These are phyloP conservation scores for Hybognathus amarus DNA, from an alignment of 2,797 vertebrate species.

Conservation along the genomic window DNA sequence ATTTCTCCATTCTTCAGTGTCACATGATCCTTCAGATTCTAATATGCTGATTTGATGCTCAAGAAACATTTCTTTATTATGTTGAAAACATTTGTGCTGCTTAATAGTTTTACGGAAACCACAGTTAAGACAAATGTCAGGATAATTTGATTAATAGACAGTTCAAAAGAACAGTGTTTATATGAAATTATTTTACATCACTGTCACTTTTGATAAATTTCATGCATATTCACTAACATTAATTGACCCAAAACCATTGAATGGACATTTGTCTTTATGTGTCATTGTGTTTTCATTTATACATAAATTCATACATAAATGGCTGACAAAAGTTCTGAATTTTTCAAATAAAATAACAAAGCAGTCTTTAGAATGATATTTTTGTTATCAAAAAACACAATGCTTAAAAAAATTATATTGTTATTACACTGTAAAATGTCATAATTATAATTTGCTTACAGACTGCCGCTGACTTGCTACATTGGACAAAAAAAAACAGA, in stretches of 20 bases:
- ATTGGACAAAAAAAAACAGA: background rate
- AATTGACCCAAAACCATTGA: background rate
- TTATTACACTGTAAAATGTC: no score
- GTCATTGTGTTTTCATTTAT: background rate
- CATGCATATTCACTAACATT: background rate
- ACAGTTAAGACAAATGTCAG: no score
- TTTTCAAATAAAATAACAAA: background rate
- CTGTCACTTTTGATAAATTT: background rate
- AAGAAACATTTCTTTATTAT: no score
- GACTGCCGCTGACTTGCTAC: background rate
- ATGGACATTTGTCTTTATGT: background rate
- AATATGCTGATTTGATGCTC: no score
- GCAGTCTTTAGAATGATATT: background rate
- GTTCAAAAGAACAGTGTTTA: no score
- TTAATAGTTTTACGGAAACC: no score
- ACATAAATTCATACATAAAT: background rate
- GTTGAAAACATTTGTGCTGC: no score
- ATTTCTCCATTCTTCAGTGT: no score
- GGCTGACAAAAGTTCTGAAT: background rate
- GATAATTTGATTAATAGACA: no score
- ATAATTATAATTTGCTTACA: background rate
- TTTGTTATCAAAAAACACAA: no score
- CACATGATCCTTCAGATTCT: no score
- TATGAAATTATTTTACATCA: background rate
- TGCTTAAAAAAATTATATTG: background rate